A percentile compares a stretch with the other conserved stretches of the same genome.
Evolutionary conservation across 1,140 invertebrate genomes (phyloP).

Genomic region (Varroa destructor): DNA sequence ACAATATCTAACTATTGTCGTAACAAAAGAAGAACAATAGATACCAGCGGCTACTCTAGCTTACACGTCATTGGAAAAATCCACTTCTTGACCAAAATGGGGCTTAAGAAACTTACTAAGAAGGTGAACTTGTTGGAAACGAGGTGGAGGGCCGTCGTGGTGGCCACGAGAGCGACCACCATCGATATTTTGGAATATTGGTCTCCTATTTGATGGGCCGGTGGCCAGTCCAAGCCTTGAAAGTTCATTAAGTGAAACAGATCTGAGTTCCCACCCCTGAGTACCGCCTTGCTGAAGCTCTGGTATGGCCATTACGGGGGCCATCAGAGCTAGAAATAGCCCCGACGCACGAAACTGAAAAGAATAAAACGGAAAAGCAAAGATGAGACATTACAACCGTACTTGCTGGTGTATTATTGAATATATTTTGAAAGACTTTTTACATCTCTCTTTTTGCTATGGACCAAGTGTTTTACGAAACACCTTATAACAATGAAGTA

Average conservation of each 20-base stretch:
- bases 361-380: neutral
- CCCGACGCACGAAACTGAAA: constrained; percentile 18
- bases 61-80: too few species aligned
- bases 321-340: constrained; percentile 5
- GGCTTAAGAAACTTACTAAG: neutral
- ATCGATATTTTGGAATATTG: constrained; percentile 21
- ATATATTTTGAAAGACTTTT: too few species aligned
- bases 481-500: too few species aligned
- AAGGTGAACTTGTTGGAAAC: constrained; percentile 13
- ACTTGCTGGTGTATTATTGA: too few species aligned
- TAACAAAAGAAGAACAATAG: too few species aligned
- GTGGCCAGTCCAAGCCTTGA: constrained; percentile 19
- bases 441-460: too few species aligned
- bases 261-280: constrained; percentile 22
- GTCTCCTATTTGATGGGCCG: constrained; percentile 10
- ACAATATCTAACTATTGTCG: too few species aligned
- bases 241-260: constrained; percentile 3
- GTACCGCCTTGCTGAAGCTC: constrained; percentile 14
- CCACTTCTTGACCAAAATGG: too few species aligned
- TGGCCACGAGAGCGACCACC: neutral
- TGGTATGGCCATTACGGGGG: neutral
- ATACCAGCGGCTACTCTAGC: too few species aligned
- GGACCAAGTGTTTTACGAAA: too few species aligned
- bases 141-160: neutral
- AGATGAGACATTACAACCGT: too few species aligned